Evolutionary conservation across 2,888 invertebrate species (phyloP).

Genomic region (Eledona agricola): DNA sequence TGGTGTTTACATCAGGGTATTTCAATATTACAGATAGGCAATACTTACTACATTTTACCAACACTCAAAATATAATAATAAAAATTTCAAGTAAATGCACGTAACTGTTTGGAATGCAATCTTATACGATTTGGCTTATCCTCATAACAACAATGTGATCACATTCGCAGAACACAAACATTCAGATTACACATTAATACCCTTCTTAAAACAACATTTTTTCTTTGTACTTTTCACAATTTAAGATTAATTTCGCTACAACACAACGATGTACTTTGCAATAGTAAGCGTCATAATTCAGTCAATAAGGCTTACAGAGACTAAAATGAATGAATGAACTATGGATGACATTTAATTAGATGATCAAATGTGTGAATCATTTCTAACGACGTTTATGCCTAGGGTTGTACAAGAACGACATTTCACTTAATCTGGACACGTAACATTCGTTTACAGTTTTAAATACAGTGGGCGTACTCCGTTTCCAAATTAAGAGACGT

Average conservation of each 20-base stretch:
- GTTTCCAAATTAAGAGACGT: too few relatives aligned
- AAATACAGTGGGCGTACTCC: too few relatives aligned
- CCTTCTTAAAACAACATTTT: slow-evolving; percentile 10
- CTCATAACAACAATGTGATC: too few relatives aligned
- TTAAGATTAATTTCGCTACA: slow-evolving; percentile 22
- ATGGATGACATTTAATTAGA: too few relatives aligned
- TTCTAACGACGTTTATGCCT: too few relatives aligned
- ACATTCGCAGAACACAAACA: background rate
- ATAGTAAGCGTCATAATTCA: slow-evolving; percentile 35
- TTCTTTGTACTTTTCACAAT: slow-evolving; percentile 32
- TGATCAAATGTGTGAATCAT: too few relatives aligned
- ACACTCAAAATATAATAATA: background rate
- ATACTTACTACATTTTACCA: too few relatives aligned
- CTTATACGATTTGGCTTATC: background rate
- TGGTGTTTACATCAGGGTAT: slow-evolving; percentile 38
- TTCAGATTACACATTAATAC: slow-evolving; percentile 2
- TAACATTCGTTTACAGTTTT: too few relatives aligned
- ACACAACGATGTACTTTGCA: slow-evolving; percentile 24
- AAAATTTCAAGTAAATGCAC: background rate
- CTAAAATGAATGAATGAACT: too few relatives aligned
- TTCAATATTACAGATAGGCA: slow-evolving; percentile 18
- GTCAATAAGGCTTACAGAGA: slow-evolving; percentile 30
- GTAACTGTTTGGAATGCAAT: background rate
- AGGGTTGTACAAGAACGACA: too few relatives aligned
- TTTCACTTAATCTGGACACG: too few relatives aligned